Conservation (phyloP, 2,888 invertebrate genomes). For the Agrotis exclamationis region DNA sequence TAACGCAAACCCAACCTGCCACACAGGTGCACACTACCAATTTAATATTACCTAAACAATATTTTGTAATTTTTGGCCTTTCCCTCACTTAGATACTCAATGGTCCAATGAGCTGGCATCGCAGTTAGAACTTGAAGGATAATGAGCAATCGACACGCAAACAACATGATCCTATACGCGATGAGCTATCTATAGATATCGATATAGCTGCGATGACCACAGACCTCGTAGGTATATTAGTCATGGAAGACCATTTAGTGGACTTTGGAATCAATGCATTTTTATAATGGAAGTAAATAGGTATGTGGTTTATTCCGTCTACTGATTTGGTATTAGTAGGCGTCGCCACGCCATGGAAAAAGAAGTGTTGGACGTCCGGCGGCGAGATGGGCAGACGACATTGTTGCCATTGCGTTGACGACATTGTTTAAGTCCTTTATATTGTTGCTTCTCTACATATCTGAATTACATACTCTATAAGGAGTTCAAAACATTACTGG, state of each 20-base stretch:
- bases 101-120: constrained; percentile 33
- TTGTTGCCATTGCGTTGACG: no score
- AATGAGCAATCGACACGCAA: constrained; percentile 61
- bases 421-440: no score
- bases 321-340: constrained; percentile 11
- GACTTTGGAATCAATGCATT: constrained; percentile 47
- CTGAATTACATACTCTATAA: constrained; percentile 28
- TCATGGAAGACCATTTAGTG: constrained; percentile 51
- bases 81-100: constrained; percentile 9
- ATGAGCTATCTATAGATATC: constrained; percentile 26
- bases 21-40: constrained; percentile 11
- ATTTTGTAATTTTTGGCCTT: not conserved
- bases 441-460: not conserved
- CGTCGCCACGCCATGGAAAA: not conserved
- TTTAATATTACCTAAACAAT: constrained; percentile 3
- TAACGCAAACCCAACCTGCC: constrained; percentile 20
- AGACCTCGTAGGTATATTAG: constrained; percentile 50
- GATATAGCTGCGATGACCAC: constrained; percentile 54
- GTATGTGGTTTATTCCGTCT: constrained; percentile 3
- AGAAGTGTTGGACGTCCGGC: no score
- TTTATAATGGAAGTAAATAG: constrained; percentile 22
- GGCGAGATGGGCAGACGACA: no score
- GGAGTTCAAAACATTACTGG: constrained; percentile 50
- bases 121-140: constrained; percentile 37
- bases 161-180: constrained; percentile 31